Evolutionary conservation across 2,113 vertebrate genomes (phyloP).

Genomic region (Ondatra zibethicus): DNA sequence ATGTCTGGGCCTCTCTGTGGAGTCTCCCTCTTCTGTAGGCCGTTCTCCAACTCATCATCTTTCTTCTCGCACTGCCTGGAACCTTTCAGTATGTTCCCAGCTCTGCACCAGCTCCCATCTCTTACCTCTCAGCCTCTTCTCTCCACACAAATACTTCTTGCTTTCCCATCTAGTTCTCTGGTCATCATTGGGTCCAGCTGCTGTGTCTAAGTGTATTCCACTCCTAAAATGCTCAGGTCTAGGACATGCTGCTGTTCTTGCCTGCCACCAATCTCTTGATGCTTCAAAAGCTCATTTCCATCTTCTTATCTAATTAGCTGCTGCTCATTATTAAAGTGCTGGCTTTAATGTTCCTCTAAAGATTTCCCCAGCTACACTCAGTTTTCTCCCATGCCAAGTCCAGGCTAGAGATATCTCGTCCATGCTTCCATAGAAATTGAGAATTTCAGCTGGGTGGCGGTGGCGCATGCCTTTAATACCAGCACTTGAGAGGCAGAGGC

Average conservation of each 20-base stretch:
- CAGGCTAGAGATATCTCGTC: rapidly evolving
- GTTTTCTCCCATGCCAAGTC: neutral
- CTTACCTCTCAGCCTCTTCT: neutral
- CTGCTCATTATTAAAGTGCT: neutral
- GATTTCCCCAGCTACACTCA: too few relatives aligned
- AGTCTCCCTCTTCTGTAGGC: neutral
- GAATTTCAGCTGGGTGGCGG: neutral
- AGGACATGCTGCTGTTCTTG: neutral
- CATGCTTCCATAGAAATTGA: neutral
- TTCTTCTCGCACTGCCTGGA: neutral
- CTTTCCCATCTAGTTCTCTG: neutral
- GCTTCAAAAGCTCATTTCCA: neutral
- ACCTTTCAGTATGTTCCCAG: neutral
- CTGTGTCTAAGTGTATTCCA: neutral
- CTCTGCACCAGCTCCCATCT: neutral
- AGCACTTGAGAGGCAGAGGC: too few relatives aligned
- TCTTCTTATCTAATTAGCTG: neutral
- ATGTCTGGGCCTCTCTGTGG: neutral
- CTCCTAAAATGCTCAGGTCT: neutral
- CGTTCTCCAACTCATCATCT: neutral
- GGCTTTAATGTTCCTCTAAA: neutral
- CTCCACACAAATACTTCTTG: neutral
- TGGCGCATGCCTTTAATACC: too few relatives aligned
- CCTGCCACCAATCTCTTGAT: neutral
- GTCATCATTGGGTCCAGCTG: neutral